A percentile compares a stretch with the other conserved stretches of the same genome.
Evolutionary conservation across 2,113 vertebrate species (phyloP).

Genomic region (Aphyosemion australe): DNA sequence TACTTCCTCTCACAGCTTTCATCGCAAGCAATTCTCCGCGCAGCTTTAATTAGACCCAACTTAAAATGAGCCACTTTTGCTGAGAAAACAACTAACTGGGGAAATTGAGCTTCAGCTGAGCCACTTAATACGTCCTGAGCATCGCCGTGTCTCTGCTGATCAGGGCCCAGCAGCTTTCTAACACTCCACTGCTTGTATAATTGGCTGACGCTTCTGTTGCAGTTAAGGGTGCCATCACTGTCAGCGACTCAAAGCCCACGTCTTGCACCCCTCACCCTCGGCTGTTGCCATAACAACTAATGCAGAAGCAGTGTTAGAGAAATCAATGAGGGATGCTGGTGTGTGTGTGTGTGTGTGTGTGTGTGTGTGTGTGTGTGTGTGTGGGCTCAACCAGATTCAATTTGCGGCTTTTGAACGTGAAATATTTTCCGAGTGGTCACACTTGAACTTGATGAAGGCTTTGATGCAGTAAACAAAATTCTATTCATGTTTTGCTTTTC

Average conservation of each 20-base stretch:
- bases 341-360: neutral
- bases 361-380: neutral
- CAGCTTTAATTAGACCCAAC: conserved; percentile 48
- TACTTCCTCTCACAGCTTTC: conserved; percentile 9
- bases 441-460: conserved; percentile 1
- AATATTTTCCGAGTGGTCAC: neutral
- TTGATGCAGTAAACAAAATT: neutral
- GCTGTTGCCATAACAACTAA: conserved; percentile 41
- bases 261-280: neutral
- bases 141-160: conserved; percentile 4
- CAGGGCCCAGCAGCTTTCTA: conserved; percentile 10
- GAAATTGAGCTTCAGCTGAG: conserved; percentile 32
- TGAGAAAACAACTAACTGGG: conserved; percentile 42
- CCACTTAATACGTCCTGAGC: conserved; percentile 36
- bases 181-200: conserved; percentile 33
- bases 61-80: conserved; percentile 45
- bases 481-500: neutral
- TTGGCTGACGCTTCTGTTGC: conserved; percentile 32
- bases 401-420: neutral
- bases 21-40: conserved; percentile 16
- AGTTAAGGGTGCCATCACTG: conserved; percentile 22
- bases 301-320: neutral
- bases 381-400: neutral
- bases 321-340: neutral
- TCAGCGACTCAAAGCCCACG: conserved; percentile 13